These are phyloP conservation scores for Anoplophora glabripennis DNA, from an alignment of 1,140 invertebrate species.

Conservation along the genomic window DNA sequence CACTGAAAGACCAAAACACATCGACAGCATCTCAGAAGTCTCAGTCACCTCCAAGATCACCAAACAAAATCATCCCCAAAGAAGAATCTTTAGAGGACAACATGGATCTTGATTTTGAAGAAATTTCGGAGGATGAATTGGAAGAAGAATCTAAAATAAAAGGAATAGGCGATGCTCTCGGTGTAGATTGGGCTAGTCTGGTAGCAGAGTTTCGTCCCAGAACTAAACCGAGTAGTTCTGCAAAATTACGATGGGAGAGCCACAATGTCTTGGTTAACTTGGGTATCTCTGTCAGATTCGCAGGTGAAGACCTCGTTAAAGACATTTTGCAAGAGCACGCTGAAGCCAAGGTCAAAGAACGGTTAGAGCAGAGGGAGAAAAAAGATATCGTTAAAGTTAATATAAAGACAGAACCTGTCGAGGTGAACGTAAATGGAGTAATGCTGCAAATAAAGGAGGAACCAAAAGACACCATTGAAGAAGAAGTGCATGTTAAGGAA, in stretches of 20 bases:
- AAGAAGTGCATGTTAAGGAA: constrained; percentile 24
- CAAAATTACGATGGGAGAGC: constrained; percentile 73
- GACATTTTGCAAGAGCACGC: constrained; percentile 55
- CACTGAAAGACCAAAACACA: constrained; percentile 21
- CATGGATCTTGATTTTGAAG: constrained; percentile 80
- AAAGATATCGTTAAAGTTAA: background rate
- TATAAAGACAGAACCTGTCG: constrained; percentile 26
- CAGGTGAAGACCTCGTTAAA: constrained; percentile 59
- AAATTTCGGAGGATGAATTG: constrained; percentile 84
- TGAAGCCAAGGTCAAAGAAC: constrained; percentile 36
- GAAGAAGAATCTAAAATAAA: constrained; percentile 70
- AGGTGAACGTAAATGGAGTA: constrained; percentile 23
- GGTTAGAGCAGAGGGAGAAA: constrained; percentile 28
- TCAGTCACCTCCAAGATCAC: constrained; percentile 28
- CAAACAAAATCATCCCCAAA: constrained; percentile 30
- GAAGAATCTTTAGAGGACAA: constrained; percentile 56
- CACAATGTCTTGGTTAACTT: constrained; percentile 40
- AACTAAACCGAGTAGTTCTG: constrained; percentile 54
- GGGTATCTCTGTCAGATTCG: constrained; percentile 28
- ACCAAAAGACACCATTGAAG: constrained; percentile 31
- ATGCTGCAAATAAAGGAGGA: constrained; percentile 32
- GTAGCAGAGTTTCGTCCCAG: constrained; percentile 63
- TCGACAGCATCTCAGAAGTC: constrained; percentile 32
- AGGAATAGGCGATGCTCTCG: constrained; percentile 80
- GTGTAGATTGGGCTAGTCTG: constrained; percentile 89